Base-by-base conservation (phyloP, 2,888 invertebrate genomes). In the Nemapogon koenigi region DNA sequence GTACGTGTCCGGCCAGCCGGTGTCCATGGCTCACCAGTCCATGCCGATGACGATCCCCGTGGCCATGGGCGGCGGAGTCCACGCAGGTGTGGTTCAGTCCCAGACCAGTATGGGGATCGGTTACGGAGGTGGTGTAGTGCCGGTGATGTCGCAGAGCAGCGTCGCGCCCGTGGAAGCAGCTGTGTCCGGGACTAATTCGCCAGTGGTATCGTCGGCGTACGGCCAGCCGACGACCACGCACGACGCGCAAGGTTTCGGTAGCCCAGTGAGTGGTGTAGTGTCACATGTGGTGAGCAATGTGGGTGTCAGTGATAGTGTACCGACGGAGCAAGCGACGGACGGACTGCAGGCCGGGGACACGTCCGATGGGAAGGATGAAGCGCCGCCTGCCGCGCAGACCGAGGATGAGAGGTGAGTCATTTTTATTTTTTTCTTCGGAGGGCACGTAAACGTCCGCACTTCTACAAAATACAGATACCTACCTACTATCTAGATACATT, bases 11-110 rank as follows among this genome's bases (percentile, higher is more conserved):
- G 30, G 41, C 29, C 44, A 43, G 26, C 71, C 71, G 50, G 39
- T 43, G n/a, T 70, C 70, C 30, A 61, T 63, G n/a, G 71, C 64
- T 4, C 78, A 76, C 51, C 78, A 76, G 58, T 79, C 70, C 64
- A 79, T 79, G 59, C 69, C 76, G 38, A 76, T 80, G 76, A 67
- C 79, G 4, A 79, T 79, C 73, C 79, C 78, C 50, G 71, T 76
- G 40, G 65, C 44, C 41, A 73, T 78, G 65, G 67, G 26, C 71
- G 71, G 73, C 18, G 68, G 70, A 6, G 62, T 59, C 13, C 78
- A 73, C 43, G 62, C 79, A 0, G 75, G 67, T 33, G 79, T 78
- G 40, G 79, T 79, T 51, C 79, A 71, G 48, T 76, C 79, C 1
- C 80, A 80, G 56, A 78, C 78, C 1, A 78, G 59, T 44, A 78